Evolutionary conservation across 1,140 invertebrate genomes (phyloP).

Genomic region (Wiebesia pumilae): DNA sequence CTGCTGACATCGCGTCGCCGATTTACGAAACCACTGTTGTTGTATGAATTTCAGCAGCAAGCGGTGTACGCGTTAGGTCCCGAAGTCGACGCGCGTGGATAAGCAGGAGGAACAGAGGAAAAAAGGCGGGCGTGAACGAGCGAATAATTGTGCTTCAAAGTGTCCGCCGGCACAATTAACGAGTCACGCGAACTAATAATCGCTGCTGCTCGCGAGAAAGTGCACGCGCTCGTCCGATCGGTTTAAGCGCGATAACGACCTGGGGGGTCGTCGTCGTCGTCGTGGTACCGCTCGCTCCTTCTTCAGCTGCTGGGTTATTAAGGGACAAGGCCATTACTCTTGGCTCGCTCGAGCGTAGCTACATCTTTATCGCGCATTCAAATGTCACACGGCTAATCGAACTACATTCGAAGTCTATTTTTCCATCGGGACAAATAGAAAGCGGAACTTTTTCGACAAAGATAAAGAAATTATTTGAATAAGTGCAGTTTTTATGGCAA

Average conservation of each 20-base stretch:
- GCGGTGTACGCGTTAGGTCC: not conserved
- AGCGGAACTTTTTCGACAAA: not conserved
- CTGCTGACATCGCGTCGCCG: not conserved
- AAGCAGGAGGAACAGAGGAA: not conserved
- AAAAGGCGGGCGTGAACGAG: not conserved
- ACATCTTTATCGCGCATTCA: not conserved
- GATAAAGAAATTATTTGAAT: slow-evolving; percentile 7
- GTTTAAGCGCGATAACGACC: no score
- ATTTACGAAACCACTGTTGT: slow-evolving; percentile 21
- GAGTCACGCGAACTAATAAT: not conserved
- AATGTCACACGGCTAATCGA: not conserved
- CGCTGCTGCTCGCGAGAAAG: not conserved
- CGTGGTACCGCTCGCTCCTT: not conserved
- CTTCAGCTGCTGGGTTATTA: not conserved
- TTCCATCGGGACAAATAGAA: slow-evolving; percentile 4
- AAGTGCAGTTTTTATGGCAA: not conserved
- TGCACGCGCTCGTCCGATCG: not conserved
- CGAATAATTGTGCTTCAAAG: not conserved
- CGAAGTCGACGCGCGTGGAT: not conserved
- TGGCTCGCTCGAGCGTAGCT: not conserved
- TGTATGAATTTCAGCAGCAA: not conserved
- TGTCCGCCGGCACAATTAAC: not conserved
- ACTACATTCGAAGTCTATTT: not conserved
- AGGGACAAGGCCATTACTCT: slow-evolving; percentile 13
- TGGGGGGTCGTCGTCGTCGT: not conserved